Evolutionary conservation across 2,113 vertebrate species (phyloP).

Genomic region (Mormoops blainvillei): DNA sequence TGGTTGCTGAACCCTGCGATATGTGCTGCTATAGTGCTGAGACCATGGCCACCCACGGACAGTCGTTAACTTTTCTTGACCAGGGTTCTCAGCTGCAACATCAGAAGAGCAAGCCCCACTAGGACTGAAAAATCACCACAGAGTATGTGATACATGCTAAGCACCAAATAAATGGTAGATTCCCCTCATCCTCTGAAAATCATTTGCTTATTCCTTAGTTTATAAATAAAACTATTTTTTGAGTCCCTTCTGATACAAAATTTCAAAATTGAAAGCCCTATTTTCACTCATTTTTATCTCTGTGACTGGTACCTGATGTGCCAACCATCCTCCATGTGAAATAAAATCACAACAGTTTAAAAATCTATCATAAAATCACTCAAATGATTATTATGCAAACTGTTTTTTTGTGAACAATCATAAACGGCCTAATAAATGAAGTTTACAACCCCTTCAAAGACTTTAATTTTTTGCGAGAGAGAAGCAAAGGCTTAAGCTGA

Average conservation of each 20-base stretch:
- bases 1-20: not conserved
- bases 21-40: not conserved
- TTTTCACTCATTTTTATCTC: not conserved
- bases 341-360: not conserved
- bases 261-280: not conserved
- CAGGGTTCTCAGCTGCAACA: not conserved
- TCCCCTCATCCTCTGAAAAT: not conserved
- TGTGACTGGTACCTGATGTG: not conserved
- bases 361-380: not conserved
- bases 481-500: not conserved
- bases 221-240: not conserved
- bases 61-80: not conserved
- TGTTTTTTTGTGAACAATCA: not conserved
- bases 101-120: not conserved
- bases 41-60: not conserved
- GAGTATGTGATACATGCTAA: accelerated
- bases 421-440: not conserved
- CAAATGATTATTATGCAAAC: not conserved
- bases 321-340: not conserved
- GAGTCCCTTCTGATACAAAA: not conserved
- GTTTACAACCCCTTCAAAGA: not conserved
- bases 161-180: not conserved
- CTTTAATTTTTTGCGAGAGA: not conserved
- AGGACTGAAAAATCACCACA: not conserved
- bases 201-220: not conserved